Percentiles rank a stretch among this genome's conserved stretches.
Conservation (phyloP, 2,113 vertebrate species). For the Tympanuchus pallidicinctus region DNA sequence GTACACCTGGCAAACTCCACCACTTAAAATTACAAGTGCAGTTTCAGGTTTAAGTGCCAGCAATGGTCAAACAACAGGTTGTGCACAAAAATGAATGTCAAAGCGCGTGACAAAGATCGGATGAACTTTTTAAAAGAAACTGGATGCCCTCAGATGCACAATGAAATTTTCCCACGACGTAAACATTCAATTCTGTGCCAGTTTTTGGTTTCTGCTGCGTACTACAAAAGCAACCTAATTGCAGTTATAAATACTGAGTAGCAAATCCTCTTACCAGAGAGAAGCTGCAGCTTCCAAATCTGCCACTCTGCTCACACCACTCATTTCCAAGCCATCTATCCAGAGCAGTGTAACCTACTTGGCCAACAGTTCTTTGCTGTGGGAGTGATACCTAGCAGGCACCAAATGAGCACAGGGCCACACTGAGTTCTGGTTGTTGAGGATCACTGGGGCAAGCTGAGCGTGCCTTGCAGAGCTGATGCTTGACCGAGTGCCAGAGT, state of each 20-base stretch:
- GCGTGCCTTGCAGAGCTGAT: rapidly evolving
- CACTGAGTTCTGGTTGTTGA: not conserved
- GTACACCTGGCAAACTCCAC: not conserved
- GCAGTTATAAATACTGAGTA: not conserved
- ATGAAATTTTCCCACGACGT: not conserved
- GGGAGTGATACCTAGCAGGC: not conserved
- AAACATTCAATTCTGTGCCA: not conserved
- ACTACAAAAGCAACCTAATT: conserved; percentile 14
- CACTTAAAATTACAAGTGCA: not conserved
- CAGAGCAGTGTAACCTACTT: not conserved
- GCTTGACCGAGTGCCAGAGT: not conserved
- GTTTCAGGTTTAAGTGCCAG: not conserved
- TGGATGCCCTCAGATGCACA: not conserved
- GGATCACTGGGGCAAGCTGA: not conserved
- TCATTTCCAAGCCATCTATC: not conserved
- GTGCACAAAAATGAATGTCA: not conserved
- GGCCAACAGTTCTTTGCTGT: not conserved
- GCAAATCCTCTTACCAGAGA: conserved; percentile 27
- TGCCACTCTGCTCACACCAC: not conserved
- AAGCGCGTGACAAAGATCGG: not conserved
- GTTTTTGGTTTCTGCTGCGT: not conserved
- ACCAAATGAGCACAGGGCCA: not conserved
- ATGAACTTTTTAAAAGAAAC: not conserved
- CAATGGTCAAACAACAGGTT: not conserved
- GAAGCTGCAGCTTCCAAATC: not conserved